Percentiles rank a stretch among this genome's conserved stretches.
These are phyloP conservation scores for Proteles cristata DNA, from an alignment of 2,113 vertebrate species.

Conservation along the genomic window DNA sequence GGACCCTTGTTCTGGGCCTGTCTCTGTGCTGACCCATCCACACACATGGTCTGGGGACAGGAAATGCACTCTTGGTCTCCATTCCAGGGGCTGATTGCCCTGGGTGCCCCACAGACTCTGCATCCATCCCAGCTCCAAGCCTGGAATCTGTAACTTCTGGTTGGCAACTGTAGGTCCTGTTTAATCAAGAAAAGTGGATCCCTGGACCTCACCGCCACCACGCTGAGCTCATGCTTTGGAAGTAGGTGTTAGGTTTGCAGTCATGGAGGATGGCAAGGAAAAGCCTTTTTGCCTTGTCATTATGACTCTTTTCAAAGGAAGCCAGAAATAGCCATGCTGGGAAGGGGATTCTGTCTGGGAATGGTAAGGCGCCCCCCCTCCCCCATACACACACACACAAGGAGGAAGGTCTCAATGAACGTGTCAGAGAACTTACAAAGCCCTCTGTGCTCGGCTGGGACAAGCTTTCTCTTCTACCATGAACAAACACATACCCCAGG, in stretches of 20 bases:
- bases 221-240: slow-evolving; percentile 4
- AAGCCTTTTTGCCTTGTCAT: background rate
- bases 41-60: background rate
- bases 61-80: background rate
- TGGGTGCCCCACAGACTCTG: background rate
- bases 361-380: background rate
- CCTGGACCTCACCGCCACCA: background rate
- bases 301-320: background rate
- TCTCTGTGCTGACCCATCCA: no score
- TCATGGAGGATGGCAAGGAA: background rate
- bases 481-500: background rate
- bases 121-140: background rate
- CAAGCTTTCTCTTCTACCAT: background rate
- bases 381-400: no score
- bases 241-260: background rate
- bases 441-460: background rate
- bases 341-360: background rate
- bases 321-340: background rate
- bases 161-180: background rate
- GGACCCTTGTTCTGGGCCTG: background rate
- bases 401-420: background rate
- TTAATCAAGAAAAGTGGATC: slow-evolving; percentile 36
- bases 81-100: background rate
- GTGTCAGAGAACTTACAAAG: background rate
- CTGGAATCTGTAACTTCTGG: background rate